Percentiles rank a stretch among this genome's conserved stretches.
Evolutionary conservation across 1,140 invertebrate genomes (phyloP).

Genomic region (Sipha flava): DNA sequence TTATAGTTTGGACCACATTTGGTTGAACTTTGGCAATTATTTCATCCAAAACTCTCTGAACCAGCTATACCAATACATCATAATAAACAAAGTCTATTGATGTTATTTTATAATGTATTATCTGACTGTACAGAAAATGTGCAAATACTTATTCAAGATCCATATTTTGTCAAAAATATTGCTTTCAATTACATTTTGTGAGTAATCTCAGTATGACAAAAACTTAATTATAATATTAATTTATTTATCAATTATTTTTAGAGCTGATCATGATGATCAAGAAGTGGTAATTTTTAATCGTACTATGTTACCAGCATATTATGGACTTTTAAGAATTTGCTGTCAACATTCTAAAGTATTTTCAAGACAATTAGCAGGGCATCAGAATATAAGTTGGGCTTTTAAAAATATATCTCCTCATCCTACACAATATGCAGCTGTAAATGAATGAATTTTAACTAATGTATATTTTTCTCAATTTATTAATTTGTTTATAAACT

Average conservation of each 20-base stretch:
- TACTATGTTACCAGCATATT: conserved; percentile 89
- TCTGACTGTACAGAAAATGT: conserved; percentile 88
- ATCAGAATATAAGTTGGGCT: conserved; percentile 93
- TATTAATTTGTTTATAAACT: neutral
- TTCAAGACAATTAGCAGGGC: conserved; percentile 73
- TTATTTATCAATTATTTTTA: conserved; percentile 41
- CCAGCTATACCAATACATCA: conserved; percentile 88
- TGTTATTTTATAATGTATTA: conserved; percentile 88
- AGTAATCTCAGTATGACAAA: conserved; percentile 44
- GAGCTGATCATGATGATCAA: conserved; percentile 89
- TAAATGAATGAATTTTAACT: conserved; percentile 43
- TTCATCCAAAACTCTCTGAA: conserved; percentile 90
- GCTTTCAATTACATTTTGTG: conserved; percentile 95
- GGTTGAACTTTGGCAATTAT: conserved; percentile 83
- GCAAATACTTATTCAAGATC: conserved; percentile 72
- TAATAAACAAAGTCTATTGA: conserved; percentile 84
- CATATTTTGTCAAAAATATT: conserved; percentile 80
- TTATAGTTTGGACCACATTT: conserved; percentile 77
- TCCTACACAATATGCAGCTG: conserved; percentile 79
- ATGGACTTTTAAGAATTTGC: conserved; percentile 78
- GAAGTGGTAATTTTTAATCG: conserved; percentile 89
- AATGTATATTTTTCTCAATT: neutral
- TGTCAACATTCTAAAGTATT: conserved; percentile 78
- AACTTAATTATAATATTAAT: neutral
- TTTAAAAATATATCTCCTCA: conserved; percentile 92